These are phyloP conservation scores for Rhinolophus sinicus DNA, from an alignment of 2,113 vertebrate genomes.

Conservation along the genomic window DNA sequence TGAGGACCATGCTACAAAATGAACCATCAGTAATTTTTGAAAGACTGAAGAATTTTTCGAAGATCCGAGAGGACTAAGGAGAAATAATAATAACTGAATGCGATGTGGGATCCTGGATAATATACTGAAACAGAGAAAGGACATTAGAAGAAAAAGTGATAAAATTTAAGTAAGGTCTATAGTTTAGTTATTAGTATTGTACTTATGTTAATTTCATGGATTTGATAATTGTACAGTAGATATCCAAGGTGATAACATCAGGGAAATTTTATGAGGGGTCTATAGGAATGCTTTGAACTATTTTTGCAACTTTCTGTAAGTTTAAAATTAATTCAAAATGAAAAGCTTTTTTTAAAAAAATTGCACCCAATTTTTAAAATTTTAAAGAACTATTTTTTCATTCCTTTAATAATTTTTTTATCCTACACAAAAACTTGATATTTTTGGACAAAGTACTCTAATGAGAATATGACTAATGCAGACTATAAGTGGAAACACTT, in stretches of 20 bases:
- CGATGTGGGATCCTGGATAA: neutral
- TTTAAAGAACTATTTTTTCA: neutral
- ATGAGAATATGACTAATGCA: neutral
- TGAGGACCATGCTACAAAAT: neutral
- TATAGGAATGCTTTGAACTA: neutral
- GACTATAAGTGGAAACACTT: neutral
- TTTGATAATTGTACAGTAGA: neutral
- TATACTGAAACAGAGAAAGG: neutral
- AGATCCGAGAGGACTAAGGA: neutral
- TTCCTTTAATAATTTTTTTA: conserved; percentile 31
- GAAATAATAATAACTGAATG: neutral
- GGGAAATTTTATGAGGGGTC: neutral
- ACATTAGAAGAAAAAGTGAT: neutral
- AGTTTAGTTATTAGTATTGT: neutral
- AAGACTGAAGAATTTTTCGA: neutral
- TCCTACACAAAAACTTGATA: neutral
- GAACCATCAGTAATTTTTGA: neutral
- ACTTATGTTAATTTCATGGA: neutral
- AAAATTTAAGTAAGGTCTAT: neutral
- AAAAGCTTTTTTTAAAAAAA: neutral
- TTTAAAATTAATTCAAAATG: conserved; percentile 24
- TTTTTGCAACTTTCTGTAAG: neutral
- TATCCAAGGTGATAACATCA: neutral
- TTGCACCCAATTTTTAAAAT: neutral
- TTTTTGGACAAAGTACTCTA: neutral